Evolutionary conservation across 35 echinoderm and acorn worm species (phyloP), one percentile per base, ranked within the genome.

Genomic region (Hemicentrotus pulcherrimus): DNA sequence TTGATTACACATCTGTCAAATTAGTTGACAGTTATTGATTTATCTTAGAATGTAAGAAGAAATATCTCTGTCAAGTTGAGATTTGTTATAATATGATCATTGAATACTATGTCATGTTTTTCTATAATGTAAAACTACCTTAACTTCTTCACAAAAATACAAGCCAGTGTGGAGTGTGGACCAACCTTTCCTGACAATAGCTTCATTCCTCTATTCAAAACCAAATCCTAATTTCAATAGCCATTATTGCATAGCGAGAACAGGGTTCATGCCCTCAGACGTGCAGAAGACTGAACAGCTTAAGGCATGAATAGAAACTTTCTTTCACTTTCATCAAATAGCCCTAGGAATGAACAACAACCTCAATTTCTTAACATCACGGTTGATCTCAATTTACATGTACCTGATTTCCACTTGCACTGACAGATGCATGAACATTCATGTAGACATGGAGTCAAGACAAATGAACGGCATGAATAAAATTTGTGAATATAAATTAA

Each of bases 351-450:
- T 78, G 65, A 78, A 78, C 65, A 78, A 78, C 2, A 78, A 78
- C n/a, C 65, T 78, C 65, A 78, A 78, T 78, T 78, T 78, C 65
- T 78, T 78, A 78, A 28, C 65, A 78, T 78, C 65, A 78, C 65
- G 65, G n/a, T 78, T 78, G 65, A 78, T 78, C 19, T 78, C 65
- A 28, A 28, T 28, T 78, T 78, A 78, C 65, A 78, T 78, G 65
- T 78, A 70, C 22, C 16, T 70, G 61, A 70, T 70, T 70, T 70
- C 61, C 61, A 78, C 19, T 78, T 24, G 65, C 65, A 78, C 22
- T 78, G 65, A 78, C 65, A 78, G 65, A 78, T n/a, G 65, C 65
- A n/a, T 78, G 19, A n/a, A 2, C 5, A 3, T 10, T 10, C 8
- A 5, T 41, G 35, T 1, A 41, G 35, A 59, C 52, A 59, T 59